A percentile compares a stretch with the other conserved stretches of the same genome.
These are phyloP conservation scores for Pseudoatta argentina DNA, from an alignment of 1,140 invertebrate species.

Conservation along the genomic window DNA sequence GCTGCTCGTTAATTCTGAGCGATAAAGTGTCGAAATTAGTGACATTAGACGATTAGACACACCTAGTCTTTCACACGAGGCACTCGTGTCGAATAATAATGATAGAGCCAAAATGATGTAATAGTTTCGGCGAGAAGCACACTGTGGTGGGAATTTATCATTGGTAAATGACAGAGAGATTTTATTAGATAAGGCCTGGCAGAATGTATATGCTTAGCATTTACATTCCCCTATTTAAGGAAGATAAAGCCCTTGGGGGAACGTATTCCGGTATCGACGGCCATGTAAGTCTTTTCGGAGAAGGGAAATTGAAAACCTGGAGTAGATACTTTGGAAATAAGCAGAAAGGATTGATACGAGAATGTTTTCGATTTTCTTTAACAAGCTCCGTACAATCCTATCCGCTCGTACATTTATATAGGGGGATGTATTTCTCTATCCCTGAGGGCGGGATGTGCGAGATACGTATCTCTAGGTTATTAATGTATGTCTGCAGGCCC, in stretches of 20 bases:
- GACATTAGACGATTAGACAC: conserved; percentile 53
- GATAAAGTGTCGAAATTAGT: conserved; percentile 52
- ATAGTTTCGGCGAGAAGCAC: neutral
- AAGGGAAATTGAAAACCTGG: conserved; percentile 29
- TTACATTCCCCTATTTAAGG: conserved; percentile 31
- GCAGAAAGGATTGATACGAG: conserved; percentile 66
- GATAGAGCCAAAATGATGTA: neutral
- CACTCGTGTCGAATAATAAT: conserved; percentile 1
- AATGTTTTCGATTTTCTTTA: conserved; percentile 81
- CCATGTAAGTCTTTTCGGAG: conserved; percentile 13
- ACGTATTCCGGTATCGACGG: neutral
- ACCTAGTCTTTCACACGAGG: conserved; percentile 21
- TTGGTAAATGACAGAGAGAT: neutral
- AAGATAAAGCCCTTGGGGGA: neutral
- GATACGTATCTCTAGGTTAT: conserved; percentile 85
- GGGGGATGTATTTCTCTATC: conserved; percentile 79
- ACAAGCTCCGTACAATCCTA: conserved; percentile 79
- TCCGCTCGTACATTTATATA: conserved; percentile 82
- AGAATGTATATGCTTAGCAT: conserved; percentile 10
- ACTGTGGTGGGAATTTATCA: neutral
- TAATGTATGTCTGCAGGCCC: conserved; percentile 83
- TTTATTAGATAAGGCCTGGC: conserved; percentile 18
- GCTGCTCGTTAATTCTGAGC: conserved; percentile 50
- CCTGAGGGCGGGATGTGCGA: conserved; percentile 74
- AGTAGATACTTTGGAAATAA: conserved; percentile 64